These are phyloP conservation scores for Anas platyrhynchos DNA, from an alignment of 2,113 vertebrate genomes.

Conservation along the genomic window DNA sequence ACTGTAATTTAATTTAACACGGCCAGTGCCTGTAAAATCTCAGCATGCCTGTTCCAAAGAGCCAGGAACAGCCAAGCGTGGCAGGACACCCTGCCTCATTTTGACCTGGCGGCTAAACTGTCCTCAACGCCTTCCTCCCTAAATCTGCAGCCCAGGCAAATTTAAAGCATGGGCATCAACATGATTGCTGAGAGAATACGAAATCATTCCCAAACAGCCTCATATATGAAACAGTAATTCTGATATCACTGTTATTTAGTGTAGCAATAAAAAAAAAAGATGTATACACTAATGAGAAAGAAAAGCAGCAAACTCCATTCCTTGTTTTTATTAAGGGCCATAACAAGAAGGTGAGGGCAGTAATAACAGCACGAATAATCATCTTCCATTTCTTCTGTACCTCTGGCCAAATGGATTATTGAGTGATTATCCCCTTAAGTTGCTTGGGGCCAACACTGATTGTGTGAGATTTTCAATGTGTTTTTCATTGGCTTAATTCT, in stretches of 20 bases:
- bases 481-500: constrained; percentile 61
- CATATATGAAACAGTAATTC: not conserved
- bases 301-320: not conserved
- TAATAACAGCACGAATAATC: constrained; percentile 27
- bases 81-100: not conserved
- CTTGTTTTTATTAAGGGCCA: not conserved
- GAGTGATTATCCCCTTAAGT: constrained; percentile 56
- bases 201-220: not conserved
- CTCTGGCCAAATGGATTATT: constrained; percentile 58
- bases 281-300: not conserved
- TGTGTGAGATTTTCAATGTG: constrained; percentile 48
- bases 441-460: constrained; percentile 35
- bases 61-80: not conserved
- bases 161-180: not conserved
- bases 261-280: not conserved
- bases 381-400: constrained; percentile 7
- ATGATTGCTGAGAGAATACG: accelerated
- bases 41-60: not conserved
- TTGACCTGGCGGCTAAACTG: not conserved
- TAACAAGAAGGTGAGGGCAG: not conserved
- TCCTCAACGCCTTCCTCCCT: not conserved
- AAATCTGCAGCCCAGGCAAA: not conserved
- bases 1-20: not conserved
- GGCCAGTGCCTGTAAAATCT: not conserved
- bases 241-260: not conserved